A percentile compares a stretch with the other conserved stretches of the same genome.
Conservation (phyloP, 2,113 vertebrate species). For the Atlantisia rogersi region DNA sequence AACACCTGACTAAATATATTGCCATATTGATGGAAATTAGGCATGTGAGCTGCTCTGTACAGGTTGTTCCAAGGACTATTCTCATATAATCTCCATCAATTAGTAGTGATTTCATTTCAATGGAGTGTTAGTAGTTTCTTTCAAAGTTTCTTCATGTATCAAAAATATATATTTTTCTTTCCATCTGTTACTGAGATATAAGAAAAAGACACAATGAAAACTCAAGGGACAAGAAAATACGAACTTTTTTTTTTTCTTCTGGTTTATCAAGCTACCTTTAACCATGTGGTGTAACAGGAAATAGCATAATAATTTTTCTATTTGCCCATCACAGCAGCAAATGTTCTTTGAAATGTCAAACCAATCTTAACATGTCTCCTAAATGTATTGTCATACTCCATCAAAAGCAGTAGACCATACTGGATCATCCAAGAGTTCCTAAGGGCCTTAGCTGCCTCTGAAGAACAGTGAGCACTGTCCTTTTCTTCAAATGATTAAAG, state of each 20-base stretch:
- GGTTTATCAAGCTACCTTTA: background rate
- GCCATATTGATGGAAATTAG: background rate
- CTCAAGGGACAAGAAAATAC: background rate
- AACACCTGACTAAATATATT: background rate
- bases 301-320: background rate
- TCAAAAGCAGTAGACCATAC: background rate
- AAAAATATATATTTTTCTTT: background rate
- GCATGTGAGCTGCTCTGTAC: background rate
- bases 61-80: background rate
- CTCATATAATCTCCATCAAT: background rate
- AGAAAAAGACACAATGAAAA: background rate
- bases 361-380: background rate
- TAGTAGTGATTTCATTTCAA: background rate
- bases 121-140: background rate
- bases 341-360: background rate
- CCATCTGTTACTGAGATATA: background rate
- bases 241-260: background rate
- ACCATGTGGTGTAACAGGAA: background rate
- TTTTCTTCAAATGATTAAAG: background rate
- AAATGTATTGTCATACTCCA: background rate
- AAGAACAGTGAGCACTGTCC: background rate
- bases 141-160: background rate
- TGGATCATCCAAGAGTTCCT: background rate
- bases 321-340: background rate
- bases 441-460: background rate